phyloP scores from a whole-genome alignment of 2,113 vertebrate genomes.

The Oenanthe melanoleuca region DNA sequence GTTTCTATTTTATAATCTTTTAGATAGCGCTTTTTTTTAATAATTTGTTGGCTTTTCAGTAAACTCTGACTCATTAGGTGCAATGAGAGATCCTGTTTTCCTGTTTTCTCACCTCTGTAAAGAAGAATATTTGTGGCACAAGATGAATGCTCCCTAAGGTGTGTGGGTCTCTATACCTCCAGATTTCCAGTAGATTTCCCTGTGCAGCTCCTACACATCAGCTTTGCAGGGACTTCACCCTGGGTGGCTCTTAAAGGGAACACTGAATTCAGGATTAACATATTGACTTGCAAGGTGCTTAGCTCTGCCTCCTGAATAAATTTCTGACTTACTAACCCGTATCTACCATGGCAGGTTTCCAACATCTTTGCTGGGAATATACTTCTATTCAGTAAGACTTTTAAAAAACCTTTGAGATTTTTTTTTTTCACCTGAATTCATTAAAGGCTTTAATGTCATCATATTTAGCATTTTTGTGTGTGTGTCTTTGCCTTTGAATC shows the following conservation, averaged over 20 bases:
- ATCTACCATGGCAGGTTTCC: not conserved
- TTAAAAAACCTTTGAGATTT: not conserved
- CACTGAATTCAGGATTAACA: not conserved
- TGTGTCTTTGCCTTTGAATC: not conserved
- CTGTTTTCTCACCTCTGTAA: not conserved
- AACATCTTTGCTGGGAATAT: not conserved
- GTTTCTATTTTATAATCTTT: not conserved
- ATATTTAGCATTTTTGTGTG: conserved; percentile 17
- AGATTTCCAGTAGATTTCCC: not conserved
- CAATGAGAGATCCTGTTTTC: not conserved
- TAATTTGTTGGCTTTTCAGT: not conserved
- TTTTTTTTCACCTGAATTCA: not conserved
- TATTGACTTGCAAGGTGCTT: conserved; percentile 1
- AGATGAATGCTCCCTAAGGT: not conserved
- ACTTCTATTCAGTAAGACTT: not conserved
- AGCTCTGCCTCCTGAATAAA: not conserved
- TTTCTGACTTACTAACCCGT: not conserved
- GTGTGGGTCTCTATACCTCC: not conserved
- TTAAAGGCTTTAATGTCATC: conserved; percentile 31
- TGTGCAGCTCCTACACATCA: not conserved
- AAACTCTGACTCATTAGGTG: not conserved
- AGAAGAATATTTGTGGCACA: not conserved
- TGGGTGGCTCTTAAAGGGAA: not conserved
- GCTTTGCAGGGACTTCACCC: not conserved
- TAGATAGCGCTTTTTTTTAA: not conserved